Base-by-base conservation (phyloP, 1,140 invertebrate genomes). In the Caenorhabditis latens region DNA sequence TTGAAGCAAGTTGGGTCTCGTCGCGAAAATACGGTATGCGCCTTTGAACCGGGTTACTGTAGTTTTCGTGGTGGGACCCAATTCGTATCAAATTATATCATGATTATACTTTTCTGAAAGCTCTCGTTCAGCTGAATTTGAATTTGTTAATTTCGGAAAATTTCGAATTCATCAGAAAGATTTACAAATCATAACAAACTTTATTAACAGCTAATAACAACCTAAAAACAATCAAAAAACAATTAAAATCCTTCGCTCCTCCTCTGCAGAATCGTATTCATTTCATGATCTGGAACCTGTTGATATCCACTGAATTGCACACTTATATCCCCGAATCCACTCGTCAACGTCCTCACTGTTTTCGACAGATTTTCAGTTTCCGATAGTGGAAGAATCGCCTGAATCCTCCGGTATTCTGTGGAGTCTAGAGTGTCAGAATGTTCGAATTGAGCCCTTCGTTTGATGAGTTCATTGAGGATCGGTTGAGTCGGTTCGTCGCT, bases 271-370 rank as follows among this genome's bases (percentile, higher is more conserved):
- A 79, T 79, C n/a, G 3, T 4, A 13, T 43, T 79, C 21, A 46
- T 50, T 50, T 79, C 71, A 24, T 79, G 71, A 42, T 79, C 71
- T 5, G 46, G 8, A 50, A 79, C 71, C 11, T 48, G 71, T n/a
- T 79, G 71, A 53, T 79, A 79, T 32, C 71, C 71, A 14, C 46
- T 48, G 40, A 79, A 79, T 16, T 79, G 71, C 8, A 79, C 46
- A 79, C 71, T 79, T 50, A 79, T 79, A 79, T 79, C 71, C 9
- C 71, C 71, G 14, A 79, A 79, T 24, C 71, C 71, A 53, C 71
- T 79, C 4, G 71, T 79, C 46, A 79, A 50, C 4, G 71, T 79
- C 8, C 71, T 46, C 2, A 79, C 71, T 5, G 46, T 50, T 24
- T 79, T 79, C 71, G 71, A 79, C 11, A 79, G 40, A 43, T 79